These are phyloP conservation scores for Chaetogeoica ovagalla DNA, from an alignment of 2,888 invertebrate species.

Conservation along the genomic window DNA sequence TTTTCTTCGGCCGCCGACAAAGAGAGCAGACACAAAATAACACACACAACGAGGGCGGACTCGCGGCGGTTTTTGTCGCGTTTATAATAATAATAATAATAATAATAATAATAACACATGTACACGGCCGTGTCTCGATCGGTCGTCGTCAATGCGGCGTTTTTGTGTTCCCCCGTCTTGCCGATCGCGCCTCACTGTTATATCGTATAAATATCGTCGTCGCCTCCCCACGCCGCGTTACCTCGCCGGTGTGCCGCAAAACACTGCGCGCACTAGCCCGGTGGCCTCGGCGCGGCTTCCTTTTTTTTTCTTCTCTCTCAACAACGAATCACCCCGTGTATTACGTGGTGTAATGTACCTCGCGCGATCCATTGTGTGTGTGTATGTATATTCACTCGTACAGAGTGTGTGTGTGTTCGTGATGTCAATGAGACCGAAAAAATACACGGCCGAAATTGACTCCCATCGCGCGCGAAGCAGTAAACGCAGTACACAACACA, in stretches of 20 bases:
- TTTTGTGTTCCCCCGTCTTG: not conserved
- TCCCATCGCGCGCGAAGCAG: not conserved
- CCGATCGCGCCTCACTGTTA: conserved; percentile 28
- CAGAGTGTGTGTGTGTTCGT: conserved; percentile 4
- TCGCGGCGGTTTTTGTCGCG: conserved; percentile 10
- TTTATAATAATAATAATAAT: conserved; percentile 26
- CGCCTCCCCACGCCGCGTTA: not conserved
- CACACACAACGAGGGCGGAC: conserved; percentile 7
- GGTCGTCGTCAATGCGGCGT: conserved; percentile 1
- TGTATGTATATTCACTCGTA: not conserved
- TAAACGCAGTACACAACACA: conserved; percentile 1
- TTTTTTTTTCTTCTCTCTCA: not conserved
- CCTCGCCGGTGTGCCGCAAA: not conserved
- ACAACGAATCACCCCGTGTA: conserved; percentile 14
- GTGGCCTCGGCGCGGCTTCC: conserved; percentile 35
- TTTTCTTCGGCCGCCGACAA: conserved; percentile 13
- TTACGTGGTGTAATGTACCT: not conserved
- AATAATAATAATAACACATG: conserved; percentile 32
- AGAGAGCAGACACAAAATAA: conserved; percentile 1
- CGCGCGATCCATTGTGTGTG: conserved; percentile 11
- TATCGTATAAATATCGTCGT: not conserved
- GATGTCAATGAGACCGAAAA: conserved; percentile 46
- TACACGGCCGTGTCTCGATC: not conserved
- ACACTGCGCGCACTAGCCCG: conserved; percentile 47
- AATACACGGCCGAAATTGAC: conserved; percentile 48